These are phyloP conservation scores for Lepus americanus DNA, from an alignment of 2,113 vertebrate species.

Conservation along the genomic window DNA sequence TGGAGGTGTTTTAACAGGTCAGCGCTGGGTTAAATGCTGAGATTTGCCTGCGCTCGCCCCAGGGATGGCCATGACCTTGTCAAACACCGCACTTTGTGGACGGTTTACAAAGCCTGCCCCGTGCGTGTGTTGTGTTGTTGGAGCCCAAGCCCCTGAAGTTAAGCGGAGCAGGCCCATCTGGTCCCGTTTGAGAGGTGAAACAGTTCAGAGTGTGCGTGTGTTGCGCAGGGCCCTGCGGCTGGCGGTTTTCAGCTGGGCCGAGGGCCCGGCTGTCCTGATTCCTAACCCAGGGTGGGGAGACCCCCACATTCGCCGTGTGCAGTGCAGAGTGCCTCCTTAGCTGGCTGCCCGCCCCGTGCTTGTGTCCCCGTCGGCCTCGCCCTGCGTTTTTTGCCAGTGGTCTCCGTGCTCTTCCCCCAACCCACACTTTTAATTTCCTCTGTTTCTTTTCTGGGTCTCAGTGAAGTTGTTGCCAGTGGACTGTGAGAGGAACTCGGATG, in stretches of 20 bases:
- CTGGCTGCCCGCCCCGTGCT: neutral
- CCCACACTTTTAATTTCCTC: conserved; percentile 64
- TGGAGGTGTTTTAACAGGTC: neutral
- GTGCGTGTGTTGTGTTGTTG: neutral
- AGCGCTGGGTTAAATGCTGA: neutral
- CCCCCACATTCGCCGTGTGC: neutral
- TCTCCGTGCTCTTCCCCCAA: neutral
- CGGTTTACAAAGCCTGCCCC: neutral
- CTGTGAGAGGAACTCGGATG: conserved; percentile 87
- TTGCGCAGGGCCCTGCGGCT: neutral
- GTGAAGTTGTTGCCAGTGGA: conserved; percentile 90
- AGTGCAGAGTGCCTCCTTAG: neutral
- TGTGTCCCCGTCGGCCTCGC: neutral
- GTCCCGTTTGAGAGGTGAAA: neutral
- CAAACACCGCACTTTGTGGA: neutral
- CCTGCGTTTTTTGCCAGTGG: neutral
- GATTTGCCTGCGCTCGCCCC: neutral
- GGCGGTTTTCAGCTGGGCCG: neutral
- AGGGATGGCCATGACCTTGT: neutral
- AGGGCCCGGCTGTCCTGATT: neutral
- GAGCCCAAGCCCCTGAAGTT: neutral
- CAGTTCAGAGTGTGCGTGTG: neutral
- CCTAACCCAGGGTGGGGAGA: neutral
- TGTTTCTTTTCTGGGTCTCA: conserved; percentile 84
- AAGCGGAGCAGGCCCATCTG: neutral